Evolutionary conservation across 2,797 vertebrate species (phyloP).

Genomic region (Capromys pilorides): DNA sequence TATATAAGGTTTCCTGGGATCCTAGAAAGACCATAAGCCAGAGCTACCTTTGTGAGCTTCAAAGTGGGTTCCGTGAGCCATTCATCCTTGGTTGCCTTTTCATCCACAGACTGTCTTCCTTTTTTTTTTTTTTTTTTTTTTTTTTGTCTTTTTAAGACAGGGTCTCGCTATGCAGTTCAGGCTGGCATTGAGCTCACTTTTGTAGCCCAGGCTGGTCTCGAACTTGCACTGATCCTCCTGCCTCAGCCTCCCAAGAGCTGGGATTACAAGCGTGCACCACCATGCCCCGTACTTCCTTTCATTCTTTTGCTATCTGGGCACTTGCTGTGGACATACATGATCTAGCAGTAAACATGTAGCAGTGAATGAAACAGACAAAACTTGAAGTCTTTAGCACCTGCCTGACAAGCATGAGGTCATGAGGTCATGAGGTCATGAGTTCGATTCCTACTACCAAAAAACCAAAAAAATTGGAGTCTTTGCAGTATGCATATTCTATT

Average conservation of each 20-base stretch:
- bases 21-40: background rate
- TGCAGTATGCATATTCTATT: background rate
- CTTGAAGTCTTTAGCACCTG: background rate
- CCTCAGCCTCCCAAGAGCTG: too few species aligned
- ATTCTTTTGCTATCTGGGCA: background rate
- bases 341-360: background rate
- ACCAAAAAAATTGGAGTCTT: background rate
- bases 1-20: background rate
- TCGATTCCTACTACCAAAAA: background rate
- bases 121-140: too few species aligned
- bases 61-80: background rate
- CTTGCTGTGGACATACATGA: background rate
- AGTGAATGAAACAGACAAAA: background rate
- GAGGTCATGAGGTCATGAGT: too few species aligned
- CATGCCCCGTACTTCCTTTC: too few species aligned
- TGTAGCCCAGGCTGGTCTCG: too few species aligned
- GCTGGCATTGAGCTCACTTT: too few species aligned
- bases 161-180: too few species aligned
- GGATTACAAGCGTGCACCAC: too few species aligned
- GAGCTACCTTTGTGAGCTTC: background rate
- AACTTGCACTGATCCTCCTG: too few species aligned
- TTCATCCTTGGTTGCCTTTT: background rate
- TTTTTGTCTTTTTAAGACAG: too few species aligned
- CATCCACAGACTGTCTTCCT: background rate
- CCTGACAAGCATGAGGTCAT: too few species aligned